Base-by-base conservation (phyloP, 2,888 invertebrate genomes). In the Melinaea menophilus region DNA sequence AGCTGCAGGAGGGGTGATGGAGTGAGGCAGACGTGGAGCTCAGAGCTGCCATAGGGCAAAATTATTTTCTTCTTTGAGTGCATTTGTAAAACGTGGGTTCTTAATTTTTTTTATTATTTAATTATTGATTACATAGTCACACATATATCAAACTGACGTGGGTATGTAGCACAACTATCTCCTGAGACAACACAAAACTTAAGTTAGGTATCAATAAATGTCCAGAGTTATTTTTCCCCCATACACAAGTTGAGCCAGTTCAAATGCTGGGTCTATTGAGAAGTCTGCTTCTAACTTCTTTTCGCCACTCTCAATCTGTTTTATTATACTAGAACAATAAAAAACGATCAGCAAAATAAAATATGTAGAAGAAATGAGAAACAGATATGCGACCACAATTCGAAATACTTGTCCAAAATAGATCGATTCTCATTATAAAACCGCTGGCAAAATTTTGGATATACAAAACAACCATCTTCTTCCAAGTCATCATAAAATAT, bases 321-420 rank as follows among this genome's bases (percentile, higher is more conserved):
- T 22, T 22, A 22, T 22, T 22, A 56, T 86, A 88, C 83, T 70
- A 84, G 82, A 4, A 77, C 65, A 5, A 82, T 69, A 0, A 89
- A 75, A 12, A 69, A 46, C 0, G 46, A 46, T 22, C 22, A 12
- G 46, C 11, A 11, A 46, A 46, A 11, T 87, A 46, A 46, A 46
- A n/a, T 46, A n/a, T 46, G 67, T 56, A 1, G 55, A 35, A 46
- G 48, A 22, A 22, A 45, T 61, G 31, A 22, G 2, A 22, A 2
- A 94, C 93, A 78, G 97, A 93, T 1, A 97, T 97, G 46, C 96
- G 94, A 2, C 94, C 94, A 65, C 95, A 90, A 85, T 96, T 0
- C 98, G 97, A 84, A 96, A 98, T 68, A 97, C 97, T 91, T 93
- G 69, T 92, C 89, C 59, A 96, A 84, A n/a, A n/a, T 58, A 97